Evolutionary conservation across 1,140 invertebrate species (phyloP).

Genomic region (Nautilus pompilius): DNA sequence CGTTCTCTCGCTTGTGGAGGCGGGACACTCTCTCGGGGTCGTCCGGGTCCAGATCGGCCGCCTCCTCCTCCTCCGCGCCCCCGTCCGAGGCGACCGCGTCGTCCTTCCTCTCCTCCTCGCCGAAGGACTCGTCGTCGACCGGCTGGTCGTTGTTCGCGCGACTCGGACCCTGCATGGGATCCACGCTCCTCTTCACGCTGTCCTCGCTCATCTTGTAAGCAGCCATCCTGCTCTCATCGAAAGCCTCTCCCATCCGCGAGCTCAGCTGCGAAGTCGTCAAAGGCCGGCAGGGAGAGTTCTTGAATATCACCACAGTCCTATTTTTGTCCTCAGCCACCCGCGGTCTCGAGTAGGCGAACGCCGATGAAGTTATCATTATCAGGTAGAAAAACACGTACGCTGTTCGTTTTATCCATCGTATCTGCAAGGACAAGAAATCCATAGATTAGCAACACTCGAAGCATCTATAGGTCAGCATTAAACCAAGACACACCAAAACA

Average conservation of each 20-base stretch:
- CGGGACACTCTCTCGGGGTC: too few species aligned
- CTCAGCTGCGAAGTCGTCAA: slow-evolving; percentile 21
- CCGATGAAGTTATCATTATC: neutral
- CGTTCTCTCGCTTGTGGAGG: too few species aligned
- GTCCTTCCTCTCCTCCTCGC: neutral
- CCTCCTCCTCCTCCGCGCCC: slow-evolving; percentile 6
- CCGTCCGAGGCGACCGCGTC: slow-evolving; percentile 7
- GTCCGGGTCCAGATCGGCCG: too few species aligned
- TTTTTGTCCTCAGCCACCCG: slow-evolving; percentile 2
- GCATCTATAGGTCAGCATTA: neutral
- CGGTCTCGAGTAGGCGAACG: neutral
- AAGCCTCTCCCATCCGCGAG: slow-evolving; percentile 16
- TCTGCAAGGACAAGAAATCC: neutral
- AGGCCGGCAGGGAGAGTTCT: slow-evolving; percentile 21
- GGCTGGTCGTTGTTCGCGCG: slow-evolving; percentile 1
- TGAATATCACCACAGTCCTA: slow-evolving; percentile 18
- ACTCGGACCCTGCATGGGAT: too few species aligned
- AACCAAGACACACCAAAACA: neutral
- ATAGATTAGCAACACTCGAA: neutral
- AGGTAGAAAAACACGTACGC: neutral
- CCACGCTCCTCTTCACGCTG: slow-evolving; percentile 15
- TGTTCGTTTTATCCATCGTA: neutral
- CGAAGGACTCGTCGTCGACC: slow-evolving; percentile 7
- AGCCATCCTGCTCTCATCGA: slow-evolving; percentile 25
- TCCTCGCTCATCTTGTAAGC: slow-evolving; percentile 16